A percentile compares a stretch with the other conserved stretches of the same genome.
Evolutionary conservation across 2,888 invertebrate species (phyloP).

Genomic region (Stegophylla sp.): DNA sequence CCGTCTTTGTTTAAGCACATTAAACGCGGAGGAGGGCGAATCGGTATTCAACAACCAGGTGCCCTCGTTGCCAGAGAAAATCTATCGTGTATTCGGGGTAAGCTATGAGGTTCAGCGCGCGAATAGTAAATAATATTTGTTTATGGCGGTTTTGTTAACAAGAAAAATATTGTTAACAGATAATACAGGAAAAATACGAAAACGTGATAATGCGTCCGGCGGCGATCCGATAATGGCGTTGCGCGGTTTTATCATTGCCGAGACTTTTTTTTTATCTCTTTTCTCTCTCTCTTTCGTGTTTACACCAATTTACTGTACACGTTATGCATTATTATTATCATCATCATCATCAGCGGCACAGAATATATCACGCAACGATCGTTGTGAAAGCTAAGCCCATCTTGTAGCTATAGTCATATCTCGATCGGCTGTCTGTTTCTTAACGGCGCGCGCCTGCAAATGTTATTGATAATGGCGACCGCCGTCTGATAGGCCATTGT

Average conservation of each 20-base stretch:
- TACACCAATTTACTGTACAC: too few species aligned
- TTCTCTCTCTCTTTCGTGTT: constrained; percentile 5
- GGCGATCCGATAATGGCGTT: constrained; percentile 55
- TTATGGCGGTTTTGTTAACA: constrained; percentile 56
- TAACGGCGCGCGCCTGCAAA: constrained; percentile 22
- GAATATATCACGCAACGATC: not conserved
- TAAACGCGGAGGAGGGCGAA: constrained; percentile 48
- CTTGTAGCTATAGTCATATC: not conserved
- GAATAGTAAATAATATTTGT: constrained; percentile 24
- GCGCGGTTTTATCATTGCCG: constrained; percentile 55
- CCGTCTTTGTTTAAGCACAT: constrained; percentile 48
- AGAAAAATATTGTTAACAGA: constrained; percentile 57
- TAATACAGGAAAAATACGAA: constrained; percentile 45
- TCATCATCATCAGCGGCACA: not conserved
- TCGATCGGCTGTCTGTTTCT: constrained; percentile 10
- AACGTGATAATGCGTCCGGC: constrained; percentile 57
- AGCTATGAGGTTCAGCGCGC: not conserved
- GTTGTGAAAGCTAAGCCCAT: not conserved
- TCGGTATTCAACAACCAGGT: constrained; percentile 55
- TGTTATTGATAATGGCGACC: constrained; percentile 54
- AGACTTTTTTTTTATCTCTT: constrained; percentile 8
- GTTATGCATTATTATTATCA: not conserved
- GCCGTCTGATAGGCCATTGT: constrained; percentile 54
- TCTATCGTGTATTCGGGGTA: constrained; percentile 56
- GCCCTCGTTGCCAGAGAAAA: constrained; percentile 53